Base-by-base conservation (phyloP, 2,113 vertebrate species). In the Odontesthes bonariensis region DNA sequence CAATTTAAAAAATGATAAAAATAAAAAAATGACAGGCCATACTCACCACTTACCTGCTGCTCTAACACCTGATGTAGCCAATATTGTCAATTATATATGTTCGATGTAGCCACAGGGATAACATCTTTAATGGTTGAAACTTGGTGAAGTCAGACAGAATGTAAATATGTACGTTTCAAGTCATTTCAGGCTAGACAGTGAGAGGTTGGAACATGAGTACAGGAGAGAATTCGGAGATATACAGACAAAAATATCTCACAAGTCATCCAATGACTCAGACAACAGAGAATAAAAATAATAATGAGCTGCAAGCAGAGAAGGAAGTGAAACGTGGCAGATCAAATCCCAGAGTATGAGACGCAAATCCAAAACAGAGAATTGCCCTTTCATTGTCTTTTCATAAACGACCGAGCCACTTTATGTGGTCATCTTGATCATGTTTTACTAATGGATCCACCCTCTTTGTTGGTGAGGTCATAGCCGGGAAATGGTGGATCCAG, bases 261-360 rank as follows among this genome's bases (percentile, higher is more conserved):
- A 60, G 59, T 49, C 32, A 22, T 44, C 63, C 63, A 3, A 0
- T 84, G 77, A 83, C 74, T 81, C 75, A 77, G 68, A 61, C 40
- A 32, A 42, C n/a, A 38, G 4, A 32, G 33, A 60, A 17, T 56
- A 67, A 73, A 73, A 73, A 66, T 56, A 76, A 63, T 42, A 56
- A 72, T 40, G 35, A 8, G 33, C 40, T 65, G 49, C 19, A 49
- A 72, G 63, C 31, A 52, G 49, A 78, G 10, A 19, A 32, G 69
- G 77, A 77, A 75, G 49, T 73, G 22, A 69, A 60, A 69, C 22
- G 14, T 55, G 46, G 61, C 17, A 27, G 42, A 11, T 46, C 13
- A 32, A 49, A 75, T 72, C 46, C 40, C 33, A 14, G 65, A 54
- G 19, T 12, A 31, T 0, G 5, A 22, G 14, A 51, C 65, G 58